Percentiles rank a stretch among this genome's conserved stretches.
Conservation (phyloP, 2,113 vertebrate species). For the Rafetus swinhoei region DNA sequence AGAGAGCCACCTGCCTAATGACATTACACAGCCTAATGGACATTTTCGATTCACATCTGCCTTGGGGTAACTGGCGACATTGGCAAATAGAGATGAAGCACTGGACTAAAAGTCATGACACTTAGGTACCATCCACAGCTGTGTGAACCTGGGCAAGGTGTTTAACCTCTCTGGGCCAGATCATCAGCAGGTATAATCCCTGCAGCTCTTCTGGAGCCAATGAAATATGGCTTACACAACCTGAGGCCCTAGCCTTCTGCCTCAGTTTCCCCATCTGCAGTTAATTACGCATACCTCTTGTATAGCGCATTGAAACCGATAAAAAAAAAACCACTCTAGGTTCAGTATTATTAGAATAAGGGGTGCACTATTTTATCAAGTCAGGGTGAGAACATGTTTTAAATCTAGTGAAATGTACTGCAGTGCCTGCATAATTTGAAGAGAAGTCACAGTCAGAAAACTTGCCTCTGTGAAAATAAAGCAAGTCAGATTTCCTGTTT, state of each 20-base stretch:
- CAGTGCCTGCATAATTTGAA: accelerated
- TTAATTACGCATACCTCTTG: not conserved
- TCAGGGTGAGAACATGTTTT: accelerated
- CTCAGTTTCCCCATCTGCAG: not conserved
- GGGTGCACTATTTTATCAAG: not conserved
- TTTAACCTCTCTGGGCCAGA: not conserved
- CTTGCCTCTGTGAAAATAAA: not conserved
- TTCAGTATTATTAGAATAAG: not conserved
- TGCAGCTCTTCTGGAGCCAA: not conserved
- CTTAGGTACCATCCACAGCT: not conserved
- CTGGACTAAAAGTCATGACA: not conserved
- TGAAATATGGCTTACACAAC: accelerated
- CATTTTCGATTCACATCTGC: not conserved
- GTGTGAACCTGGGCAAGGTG: accelerated
- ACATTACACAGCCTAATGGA: accelerated
- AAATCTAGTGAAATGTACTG: not conserved
- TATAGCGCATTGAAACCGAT: not conserved
- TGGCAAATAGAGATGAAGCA: not conserved
- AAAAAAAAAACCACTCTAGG: not conserved
- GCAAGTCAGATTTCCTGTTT: not conserved
- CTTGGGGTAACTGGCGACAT: not conserved
- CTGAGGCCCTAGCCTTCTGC: accelerated
- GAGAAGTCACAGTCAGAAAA: not conserved
- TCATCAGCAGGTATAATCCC: accelerated
- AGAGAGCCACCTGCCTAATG: accelerated